These are phyloP conservation scores for Boloria selene DNA, from an alignment of 2,888 invertebrate species.

Conservation along the genomic window DNA sequence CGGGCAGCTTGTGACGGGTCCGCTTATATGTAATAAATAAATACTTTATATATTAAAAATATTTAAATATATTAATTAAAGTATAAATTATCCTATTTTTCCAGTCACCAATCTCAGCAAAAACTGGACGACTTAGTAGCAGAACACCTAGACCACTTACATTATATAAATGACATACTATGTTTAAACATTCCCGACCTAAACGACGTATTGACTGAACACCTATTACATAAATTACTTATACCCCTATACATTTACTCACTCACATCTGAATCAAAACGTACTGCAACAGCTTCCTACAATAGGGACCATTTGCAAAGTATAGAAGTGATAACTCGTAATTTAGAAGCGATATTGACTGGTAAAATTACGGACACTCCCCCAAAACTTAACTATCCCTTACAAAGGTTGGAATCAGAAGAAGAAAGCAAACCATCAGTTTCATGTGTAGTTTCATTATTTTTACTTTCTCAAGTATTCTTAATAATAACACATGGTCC, in stretches of 20 bases:
- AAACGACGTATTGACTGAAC: conserved; percentile 96
- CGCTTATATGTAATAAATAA: too few species aligned
- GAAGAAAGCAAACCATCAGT: conserved; percentile 87
- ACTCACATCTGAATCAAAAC: conserved; percentile 80
- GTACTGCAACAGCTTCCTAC: conserved; percentile 63
- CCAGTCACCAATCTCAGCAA: conserved; percentile 94
- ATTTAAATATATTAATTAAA: conserved; percentile 2
- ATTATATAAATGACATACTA: conserved; percentile 98
- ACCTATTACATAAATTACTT: conserved; percentile 94
- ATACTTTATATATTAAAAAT: too few species aligned
- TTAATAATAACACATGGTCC: conserved; percentile 95
- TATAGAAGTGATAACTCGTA: conserved; percentile 84
- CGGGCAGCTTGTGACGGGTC: too few species aligned
- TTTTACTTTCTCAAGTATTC: conserved; percentile 96
- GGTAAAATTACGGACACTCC: conserved; percentile 81
- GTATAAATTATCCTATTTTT: conserved; percentile 51
- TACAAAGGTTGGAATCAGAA: conserved; percentile 72
- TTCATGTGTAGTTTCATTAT: conserved; percentile 94
- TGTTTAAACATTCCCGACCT: conserved; percentile 95
- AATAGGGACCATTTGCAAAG: conserved; percentile 74
- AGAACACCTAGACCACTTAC: conserved; percentile 97
- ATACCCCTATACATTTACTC: conserved; percentile 97
- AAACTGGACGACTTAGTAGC: conserved; percentile 96
- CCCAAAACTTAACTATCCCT: conserved; percentile 60
- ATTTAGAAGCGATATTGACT: conserved; percentile 84